Evolutionary conservation across 2,113 vertebrate species (phyloP), one percentile per base, ranked within the genome.

Genomic region (Trematocara unimaculatum): DNA sequence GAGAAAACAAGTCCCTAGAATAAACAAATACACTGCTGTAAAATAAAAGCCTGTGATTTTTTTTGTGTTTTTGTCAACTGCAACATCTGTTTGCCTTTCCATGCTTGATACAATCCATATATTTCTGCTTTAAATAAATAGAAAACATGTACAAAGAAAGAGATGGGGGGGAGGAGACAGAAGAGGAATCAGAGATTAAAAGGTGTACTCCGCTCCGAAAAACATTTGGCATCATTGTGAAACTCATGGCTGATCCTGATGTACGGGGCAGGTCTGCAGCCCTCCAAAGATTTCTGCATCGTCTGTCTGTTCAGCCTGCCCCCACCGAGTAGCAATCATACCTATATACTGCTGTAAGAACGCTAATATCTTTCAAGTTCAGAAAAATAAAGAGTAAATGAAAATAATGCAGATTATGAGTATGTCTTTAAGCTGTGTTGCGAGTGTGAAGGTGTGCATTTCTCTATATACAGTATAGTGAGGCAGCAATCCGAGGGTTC

Each of bases 111-210:
- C 94, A 95, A 95, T 96, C 95, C 91, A 94, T 95, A 96, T 95
- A 95, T 84, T 93, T 95, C 93, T 95, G 95, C 95, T 92, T 95
- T 96, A 95, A 96, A 96, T 97, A 96, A 97, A 96, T 96, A 96
- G 91, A 94, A 94, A 93, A 92, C 94, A 81, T 96, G 92, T 95
- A 96, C 93, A 96, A 95, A 95, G 91, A 96, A 95, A 95, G 91
- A 95, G 90, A 91, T 42, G 80, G 49, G 51, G 29, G 38, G 85
- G 26, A 29, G 85, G 38, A 70, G 85, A 90, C 35, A 84, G 84
- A 83, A 84, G 56, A 82, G 58, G 87, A 89, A 84, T 33, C 81
- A n/a, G 70, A 79, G 82, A 85, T 85, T 79, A 84, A 88, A 93
- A 90, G 86, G 67, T 92, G 84, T 83, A 83, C 45, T 89, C 88